phyloP scores from a whole-genome alignment of 2,888 invertebrate genomes.

The Drosophila algonquin region DNA sequence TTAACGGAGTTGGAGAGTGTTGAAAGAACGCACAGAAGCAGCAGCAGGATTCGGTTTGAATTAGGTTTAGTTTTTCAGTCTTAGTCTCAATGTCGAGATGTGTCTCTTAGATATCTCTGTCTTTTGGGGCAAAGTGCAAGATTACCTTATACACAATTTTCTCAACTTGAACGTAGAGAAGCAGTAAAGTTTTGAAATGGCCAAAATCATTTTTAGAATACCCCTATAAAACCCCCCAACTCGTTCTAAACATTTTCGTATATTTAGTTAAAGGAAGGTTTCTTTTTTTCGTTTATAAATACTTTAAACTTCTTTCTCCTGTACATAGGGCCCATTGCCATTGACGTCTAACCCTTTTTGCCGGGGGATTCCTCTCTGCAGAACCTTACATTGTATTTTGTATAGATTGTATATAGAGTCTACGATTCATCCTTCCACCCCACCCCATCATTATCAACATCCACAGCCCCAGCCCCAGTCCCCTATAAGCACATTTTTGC shows the following conservation, averaged over 20 bases:
- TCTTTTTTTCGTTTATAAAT: conserved; percentile 6
- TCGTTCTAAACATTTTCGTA: conserved; percentile 36
- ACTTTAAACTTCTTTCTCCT: conserved; percentile 19
- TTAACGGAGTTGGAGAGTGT: conserved; percentile 30
- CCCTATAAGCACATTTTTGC: conserved; percentile 13
- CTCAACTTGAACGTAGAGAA: conserved; percentile 13
- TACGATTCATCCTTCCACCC: neutral
- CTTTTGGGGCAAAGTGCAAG: conserved; percentile 65
- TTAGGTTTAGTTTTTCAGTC: conserved; percentile 59
- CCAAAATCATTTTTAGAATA: conserved; percentile 25
- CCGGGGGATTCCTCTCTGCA: conserved; percentile 1
- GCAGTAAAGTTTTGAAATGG: conserved; percentile 22
- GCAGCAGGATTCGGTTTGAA: conserved; percentile 57
- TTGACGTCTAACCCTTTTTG: neutral
- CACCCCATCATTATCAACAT: neutral
- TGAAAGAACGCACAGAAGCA: conserved; percentile 52
- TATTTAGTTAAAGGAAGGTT: conserved; percentile 16
- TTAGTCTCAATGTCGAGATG: conserved; percentile 53
- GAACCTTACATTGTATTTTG: conserved; percentile 35
- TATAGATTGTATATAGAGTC: conserved; percentile 46
- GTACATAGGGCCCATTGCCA: conserved; percentile 31
- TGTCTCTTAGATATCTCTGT: conserved; percentile 12
- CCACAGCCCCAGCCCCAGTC: conserved; percentile 2
- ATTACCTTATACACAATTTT: conserved; percentile 52
- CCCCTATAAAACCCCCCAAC: neutral